Conservation (phyloP, 2,113 vertebrate species). For the Silurus glanis region DNA sequence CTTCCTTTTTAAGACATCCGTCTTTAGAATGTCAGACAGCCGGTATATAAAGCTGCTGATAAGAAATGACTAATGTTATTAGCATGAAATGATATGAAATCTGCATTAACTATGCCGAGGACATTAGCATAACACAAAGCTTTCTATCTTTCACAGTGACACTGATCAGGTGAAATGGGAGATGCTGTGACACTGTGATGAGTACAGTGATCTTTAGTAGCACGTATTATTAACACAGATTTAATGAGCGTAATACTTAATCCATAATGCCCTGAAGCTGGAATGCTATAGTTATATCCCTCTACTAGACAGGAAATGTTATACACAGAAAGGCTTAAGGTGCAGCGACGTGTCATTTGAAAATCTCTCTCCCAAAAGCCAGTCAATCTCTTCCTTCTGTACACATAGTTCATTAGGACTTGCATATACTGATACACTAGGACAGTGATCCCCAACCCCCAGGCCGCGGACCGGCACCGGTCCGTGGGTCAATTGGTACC, state of each 20-base stretch:
- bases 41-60: conserved; percentile 36
- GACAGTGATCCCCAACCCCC: too few relatives aligned
- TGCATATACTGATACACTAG: not conserved
- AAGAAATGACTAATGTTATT: conserved; percentile 42
- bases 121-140: conserved; percentile 32
- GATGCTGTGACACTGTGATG: conserved; percentile 27
- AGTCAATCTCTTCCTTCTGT: conserved; percentile 33
- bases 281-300: conserved; percentile 25
- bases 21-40: conserved; percentile 27
- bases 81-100: conserved; percentile 29
- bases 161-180: conserved; percentile 27
- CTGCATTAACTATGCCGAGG: conserved; percentile 12
- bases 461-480: too few relatives aligned
- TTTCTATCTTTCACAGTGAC: conserved; percentile 23
- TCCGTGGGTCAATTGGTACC: too few relatives aligned
- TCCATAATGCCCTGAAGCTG: conserved; percentile 43
- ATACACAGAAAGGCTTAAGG: conserved; percentile 40
- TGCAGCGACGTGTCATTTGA: conserved; percentile 48
- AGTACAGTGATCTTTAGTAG: conserved; percentile 33
- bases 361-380: conserved; percentile 31
- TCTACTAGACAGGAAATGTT: conserved; percentile 39
- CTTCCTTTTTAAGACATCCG: conserved; percentile 4
- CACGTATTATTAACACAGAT: conserved; percentile 41
- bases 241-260: conserved; percentile 43
- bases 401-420: conserved; percentile 28